Base-by-base conservation (phyloP, 1,140 invertebrate species). In the Drosophila yakuba region DNA sequence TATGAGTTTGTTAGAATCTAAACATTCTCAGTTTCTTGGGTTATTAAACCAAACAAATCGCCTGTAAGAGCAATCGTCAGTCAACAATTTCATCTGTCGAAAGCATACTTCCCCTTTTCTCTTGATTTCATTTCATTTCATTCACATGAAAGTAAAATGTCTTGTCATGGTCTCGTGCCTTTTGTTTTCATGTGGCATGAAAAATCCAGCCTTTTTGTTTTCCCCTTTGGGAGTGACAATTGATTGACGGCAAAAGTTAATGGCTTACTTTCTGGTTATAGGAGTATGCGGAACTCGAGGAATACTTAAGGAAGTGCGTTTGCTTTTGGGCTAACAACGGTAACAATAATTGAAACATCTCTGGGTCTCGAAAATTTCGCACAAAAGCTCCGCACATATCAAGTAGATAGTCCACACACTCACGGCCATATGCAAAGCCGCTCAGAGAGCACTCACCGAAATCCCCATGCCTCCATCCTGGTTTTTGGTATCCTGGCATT, bases 221-320 rank as follows among this genome's bases (percentile, higher is more conserved):
- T 79, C 44, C 54, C 78, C 50, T 56, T 78, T 74, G 51, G 58
- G 58, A 75, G 69, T 79, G 83, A 86, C 82, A 86, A 82, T 86
- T 86, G 83, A 86, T 88, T 88, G 83, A 86, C 82, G 78, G 82
- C 50, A 82, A 82, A 86, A 85, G 78, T 85, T 86, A 86, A 86
- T 86, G 83, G 78, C 74, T 82, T 88, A 86, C 68, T 71, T 25
- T 48, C 52, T 58, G 36, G 69, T 57, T 55, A 69, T 48, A 60
- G 28, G 62, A 20, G 20, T 20, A 20, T 20, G 20, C 15, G 44
- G 32, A 61, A 47, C 55, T 60, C 48, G 25, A 36, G 60, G 36
- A 48, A 50, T 63, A 61, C 32, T 76, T 55, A 58, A 47, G 48
- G 38, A 25, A 54, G 43, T 61, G 52, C 64, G 61, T 68, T 32